Base-by-base conservation (phyloP, 1,140 invertebrate genomes). In the Cyclargus thomasi region DNA sequence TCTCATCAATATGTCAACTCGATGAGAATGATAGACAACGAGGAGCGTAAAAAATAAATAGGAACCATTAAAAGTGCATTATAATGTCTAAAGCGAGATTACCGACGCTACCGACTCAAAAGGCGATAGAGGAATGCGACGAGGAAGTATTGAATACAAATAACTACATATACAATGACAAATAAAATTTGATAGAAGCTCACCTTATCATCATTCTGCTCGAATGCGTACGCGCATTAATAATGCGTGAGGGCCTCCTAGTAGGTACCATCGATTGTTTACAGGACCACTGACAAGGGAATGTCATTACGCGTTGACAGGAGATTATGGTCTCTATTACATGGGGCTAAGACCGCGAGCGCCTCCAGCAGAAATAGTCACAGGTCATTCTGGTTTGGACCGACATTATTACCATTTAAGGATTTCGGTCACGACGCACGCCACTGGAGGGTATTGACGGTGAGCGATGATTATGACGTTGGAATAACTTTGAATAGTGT, bases 401-500 rank as follows among this genome's bases (percentile, higher is more conserved):
- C 69, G 79, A 79, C 79, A 77, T 73, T 82, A 85, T 82, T 74
- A 63, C 75, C 80, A 83, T 88, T 86, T 87, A 73, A 85, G 81
- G 80, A 90, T 80, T 90, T 86, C 73, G 70, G 86, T 90, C 87
- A 90, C 85, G 85, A 84, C 67, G 75, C 59, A 73, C 79, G 79
- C 76, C 75, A 81, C 78, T 80, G 80, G 79, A 78, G 78, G 76
- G 82, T 84, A 83, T 86, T 80, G 79, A 81, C 82, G 70, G 80
- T 85, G 81, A 86, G 80, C 80, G 83, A 86, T 83, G 79, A 73
- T 86, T 84, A 85, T 90, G 84, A 86, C 79, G 78, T 86, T 87
- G 76, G 83, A 87, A 88, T 88, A 88, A 86, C 81, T 88, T 83
- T 86, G 83, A 87, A 88, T 86, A 81, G 78, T 75, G 74, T 87